Conservation (phyloP, 2,888 invertebrate species). For the Clostera curtula region DNA sequence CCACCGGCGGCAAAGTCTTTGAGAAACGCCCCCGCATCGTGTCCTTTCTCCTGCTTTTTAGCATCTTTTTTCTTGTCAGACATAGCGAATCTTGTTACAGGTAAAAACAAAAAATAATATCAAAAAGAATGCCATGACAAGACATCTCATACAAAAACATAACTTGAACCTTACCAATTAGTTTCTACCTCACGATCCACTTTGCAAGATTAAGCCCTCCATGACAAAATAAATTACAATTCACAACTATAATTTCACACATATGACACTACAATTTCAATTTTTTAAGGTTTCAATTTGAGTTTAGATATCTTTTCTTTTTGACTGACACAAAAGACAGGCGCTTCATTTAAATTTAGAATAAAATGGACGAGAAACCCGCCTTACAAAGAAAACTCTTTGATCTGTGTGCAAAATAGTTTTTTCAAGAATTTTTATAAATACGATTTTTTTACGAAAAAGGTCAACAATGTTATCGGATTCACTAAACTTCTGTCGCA, state of each 20-base stretch:
- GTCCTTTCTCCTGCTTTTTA: constrained; percentile 17
- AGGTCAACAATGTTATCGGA: too few species aligned
- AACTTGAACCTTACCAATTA: too few species aligned
- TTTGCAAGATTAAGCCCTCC: background rate
- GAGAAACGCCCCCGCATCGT: constrained; percentile 78
- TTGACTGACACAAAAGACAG: constrained; percentile 1
- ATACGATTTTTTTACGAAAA: too few species aligned
- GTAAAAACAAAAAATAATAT: background rate
- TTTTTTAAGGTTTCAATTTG: background rate
- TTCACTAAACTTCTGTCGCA: too few species aligned
- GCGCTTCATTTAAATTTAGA: constrained; percentile 1
- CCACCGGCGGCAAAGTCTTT: constrained; percentile 96
- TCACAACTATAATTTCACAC: constrained; percentile 1
- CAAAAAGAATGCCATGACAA: too few species aligned
- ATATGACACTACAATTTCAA: constrained; percentile 1
- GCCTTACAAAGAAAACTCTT: background rate
- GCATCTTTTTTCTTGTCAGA: constrained; percentile 3
- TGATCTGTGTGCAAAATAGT: background rate
- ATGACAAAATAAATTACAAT: background rate
- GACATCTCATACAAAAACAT: too few species aligned
- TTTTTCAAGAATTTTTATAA: too few species aligned
- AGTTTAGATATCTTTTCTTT: background rate
- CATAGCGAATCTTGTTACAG: constrained; percentile 1
- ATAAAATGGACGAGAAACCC: background rate
- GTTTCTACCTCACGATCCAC: too few species aligned